These are phyloP conservation scores for Adoxophyes honmai DNA, from an alignment of 1,140 invertebrate species.

Conservation along the genomic window DNA sequence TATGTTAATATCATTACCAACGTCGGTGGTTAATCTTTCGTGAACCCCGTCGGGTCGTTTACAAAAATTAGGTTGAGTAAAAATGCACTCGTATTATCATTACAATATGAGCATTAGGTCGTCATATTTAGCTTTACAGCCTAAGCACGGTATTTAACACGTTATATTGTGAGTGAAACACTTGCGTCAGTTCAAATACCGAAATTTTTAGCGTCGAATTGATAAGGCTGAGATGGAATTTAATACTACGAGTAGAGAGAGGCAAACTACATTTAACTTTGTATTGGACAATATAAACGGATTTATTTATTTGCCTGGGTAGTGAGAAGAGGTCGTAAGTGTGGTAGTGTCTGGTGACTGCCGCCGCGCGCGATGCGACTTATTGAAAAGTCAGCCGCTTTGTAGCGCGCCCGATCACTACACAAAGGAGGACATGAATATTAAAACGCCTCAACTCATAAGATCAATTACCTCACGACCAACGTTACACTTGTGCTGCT, in stretches of 20 bases:
- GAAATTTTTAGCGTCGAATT: too few species aligned
- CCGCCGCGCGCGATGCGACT: neutral
- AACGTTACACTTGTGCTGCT: neutral
- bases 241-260: too few species aligned
- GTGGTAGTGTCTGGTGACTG: neutral
- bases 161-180: too few species aligned
- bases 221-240: too few species aligned
- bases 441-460: slow-evolving; percentile 37
- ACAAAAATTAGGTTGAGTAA: slow-evolving; percentile 55
- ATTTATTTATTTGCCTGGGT: neutral
- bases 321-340: neutral
- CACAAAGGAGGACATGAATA: slow-evolving; percentile 41
- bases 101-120: slow-evolving; percentile 44
- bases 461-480: slow-evolving; percentile 35
- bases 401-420: slow-evolving; percentile 29
- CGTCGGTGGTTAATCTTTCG: slow-evolving; percentile 63
- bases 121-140: slow-evolving; percentile 11
- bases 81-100: slow-evolving; percentile 58
- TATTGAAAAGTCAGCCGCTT: slow-evolving; percentile 32
- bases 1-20: slow-evolving; percentile 49
- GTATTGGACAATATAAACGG: too few species aligned
- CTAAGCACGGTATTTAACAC: too few species aligned
- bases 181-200: too few species aligned
- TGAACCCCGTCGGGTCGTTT: slow-evolving; percentile 55
- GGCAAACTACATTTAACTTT: too few species aligned